Percentiles rank a stretch among this genome's conserved stretches.
Conservation (phyloP, 1,140 invertebrate genomes). For the Drosophila miranda region DNA sequence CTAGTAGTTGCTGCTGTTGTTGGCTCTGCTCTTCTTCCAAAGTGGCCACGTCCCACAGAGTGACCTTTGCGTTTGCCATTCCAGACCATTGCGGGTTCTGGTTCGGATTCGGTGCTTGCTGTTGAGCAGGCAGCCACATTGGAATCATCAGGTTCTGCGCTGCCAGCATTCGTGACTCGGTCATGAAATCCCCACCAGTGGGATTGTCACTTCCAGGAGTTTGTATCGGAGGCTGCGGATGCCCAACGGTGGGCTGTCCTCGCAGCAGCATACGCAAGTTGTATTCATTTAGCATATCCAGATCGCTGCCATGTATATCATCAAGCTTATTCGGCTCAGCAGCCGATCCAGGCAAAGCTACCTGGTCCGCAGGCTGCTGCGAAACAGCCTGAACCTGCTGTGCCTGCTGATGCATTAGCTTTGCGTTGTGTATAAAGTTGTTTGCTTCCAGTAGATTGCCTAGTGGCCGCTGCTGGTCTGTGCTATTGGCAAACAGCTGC, state of each 20-base stretch:
- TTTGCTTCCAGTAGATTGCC: slow-evolving; percentile 74
- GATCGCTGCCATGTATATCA: slow-evolving; percentile 40
- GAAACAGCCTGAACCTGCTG: not conserved
- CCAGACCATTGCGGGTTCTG: slow-evolving; percentile 29
- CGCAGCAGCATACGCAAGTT: slow-evolving; percentile 73
- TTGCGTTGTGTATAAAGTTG: slow-evolving; percentile 69
- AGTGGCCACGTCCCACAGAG: slow-evolving; percentile 58
- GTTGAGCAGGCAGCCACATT: slow-evolving; percentile 66
- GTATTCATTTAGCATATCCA: slow-evolving; percentile 70
- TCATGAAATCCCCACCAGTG: slow-evolving; percentile 40
- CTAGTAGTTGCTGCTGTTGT: slow-evolving; percentile 82
- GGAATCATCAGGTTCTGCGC: slow-evolving; percentile 82
- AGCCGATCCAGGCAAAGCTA: slow-evolving; percentile 61
- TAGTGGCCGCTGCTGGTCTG: slow-evolving; percentile 33
- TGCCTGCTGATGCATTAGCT: slow-evolving; percentile 80
- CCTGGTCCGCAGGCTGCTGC: slow-evolving; percentile 52
- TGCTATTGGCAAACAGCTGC: slow-evolving; percentile 65
- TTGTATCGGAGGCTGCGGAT: slow-evolving; percentile 24
- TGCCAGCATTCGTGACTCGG: slow-evolving; percentile 47
- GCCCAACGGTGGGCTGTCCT: slow-evolving; percentile 22
- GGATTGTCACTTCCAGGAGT: slow-evolving; percentile 16
- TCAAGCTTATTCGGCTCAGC: slow-evolving; percentile 30
- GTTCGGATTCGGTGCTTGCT: slow-evolving; percentile 12
- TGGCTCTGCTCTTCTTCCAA: slow-evolving; percentile 81
- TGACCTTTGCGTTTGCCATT: slow-evolving; percentile 41